phyloP scores from a whole-genome alignment of 2,113 vertebrate species.

The Acanthochromis polyacanthus region DNA sequence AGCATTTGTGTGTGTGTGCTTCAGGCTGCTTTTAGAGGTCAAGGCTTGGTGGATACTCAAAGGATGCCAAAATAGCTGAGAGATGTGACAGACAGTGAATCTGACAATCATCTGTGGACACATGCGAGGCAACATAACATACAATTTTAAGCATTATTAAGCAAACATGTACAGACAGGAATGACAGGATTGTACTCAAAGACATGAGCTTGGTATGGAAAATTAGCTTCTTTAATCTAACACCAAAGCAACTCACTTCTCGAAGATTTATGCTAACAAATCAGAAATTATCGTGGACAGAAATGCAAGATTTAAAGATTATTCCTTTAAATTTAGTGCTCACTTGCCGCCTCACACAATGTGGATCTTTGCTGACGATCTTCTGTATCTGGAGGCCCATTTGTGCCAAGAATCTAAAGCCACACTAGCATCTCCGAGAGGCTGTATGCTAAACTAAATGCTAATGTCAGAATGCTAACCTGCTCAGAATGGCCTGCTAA shows the following conservation, averaged over 20 bases:
- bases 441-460: background rate
- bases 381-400: background rate
- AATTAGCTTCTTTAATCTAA: background rate
- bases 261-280: background rate
- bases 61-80: background rate
- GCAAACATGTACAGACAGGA: background rate
- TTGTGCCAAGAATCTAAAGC: background rate
- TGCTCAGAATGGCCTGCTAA: too few species aligned
- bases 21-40: conserved; percentile 12
- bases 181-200: background rate
- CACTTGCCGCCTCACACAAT: background rate
- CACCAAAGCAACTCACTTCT: too few species aligned
- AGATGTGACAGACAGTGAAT: background rate
- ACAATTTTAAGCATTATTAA: background rate
- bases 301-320: background rate
- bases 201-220: too few species aligned
- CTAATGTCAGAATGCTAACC: background rate
- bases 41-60: conserved; percentile 6
- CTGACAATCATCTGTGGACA: background rate
- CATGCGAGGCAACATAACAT: background rate
- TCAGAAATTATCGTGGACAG: background rate
- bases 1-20: background rate
- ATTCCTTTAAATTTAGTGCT: background rate
- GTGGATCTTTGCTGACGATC: background rate
- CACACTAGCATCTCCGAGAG: background rate